Percentiles rank a stretch among this genome's conserved stretches.
Evolutionary conservation across 1,140 invertebrate species (phyloP).

Genomic region (Yoshiicerus persimilis): DNA sequence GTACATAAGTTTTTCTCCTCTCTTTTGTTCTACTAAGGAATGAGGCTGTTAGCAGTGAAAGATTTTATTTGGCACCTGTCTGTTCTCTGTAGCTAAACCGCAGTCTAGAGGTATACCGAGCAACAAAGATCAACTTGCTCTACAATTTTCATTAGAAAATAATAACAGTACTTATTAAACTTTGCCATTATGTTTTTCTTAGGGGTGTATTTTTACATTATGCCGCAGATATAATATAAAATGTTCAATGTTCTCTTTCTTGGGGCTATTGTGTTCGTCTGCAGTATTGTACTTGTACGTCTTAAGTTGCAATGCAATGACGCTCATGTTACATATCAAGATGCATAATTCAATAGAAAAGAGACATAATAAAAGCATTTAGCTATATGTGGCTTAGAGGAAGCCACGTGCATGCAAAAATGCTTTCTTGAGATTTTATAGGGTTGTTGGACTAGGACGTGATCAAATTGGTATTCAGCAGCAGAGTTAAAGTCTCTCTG

Average conservation of each 20-base stretch:
- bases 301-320: background rate
- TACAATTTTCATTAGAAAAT: background rate
- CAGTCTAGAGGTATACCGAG: background rate
- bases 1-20: background rate
- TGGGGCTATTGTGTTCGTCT: background rate
- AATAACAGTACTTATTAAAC: background rate
- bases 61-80: background rate
- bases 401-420: slow-evolving; percentile 8
- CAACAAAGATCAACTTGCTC: background rate
- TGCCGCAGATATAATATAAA: background rate
- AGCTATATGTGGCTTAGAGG: background rate
- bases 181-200: background rate
- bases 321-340: background rate
- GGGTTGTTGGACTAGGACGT: slow-evolving; percentile 11
- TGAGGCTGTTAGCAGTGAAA: background rate
- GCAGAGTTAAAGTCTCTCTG: background rate
- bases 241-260: background rate
- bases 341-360: background rate
- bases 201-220: background rate
- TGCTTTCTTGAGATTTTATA: background rate
- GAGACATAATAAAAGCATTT: background rate
- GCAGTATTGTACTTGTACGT: background rate
- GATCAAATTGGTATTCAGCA: slow-evolving; percentile 3
- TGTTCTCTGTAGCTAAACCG: background rate
- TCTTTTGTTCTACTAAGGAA: background rate